Percentiles rank a stretch among this genome's conserved stretches.
Conservation (phyloP, 2,888 invertebrate genomes). For the Sarcophaga variegata region DNA sequence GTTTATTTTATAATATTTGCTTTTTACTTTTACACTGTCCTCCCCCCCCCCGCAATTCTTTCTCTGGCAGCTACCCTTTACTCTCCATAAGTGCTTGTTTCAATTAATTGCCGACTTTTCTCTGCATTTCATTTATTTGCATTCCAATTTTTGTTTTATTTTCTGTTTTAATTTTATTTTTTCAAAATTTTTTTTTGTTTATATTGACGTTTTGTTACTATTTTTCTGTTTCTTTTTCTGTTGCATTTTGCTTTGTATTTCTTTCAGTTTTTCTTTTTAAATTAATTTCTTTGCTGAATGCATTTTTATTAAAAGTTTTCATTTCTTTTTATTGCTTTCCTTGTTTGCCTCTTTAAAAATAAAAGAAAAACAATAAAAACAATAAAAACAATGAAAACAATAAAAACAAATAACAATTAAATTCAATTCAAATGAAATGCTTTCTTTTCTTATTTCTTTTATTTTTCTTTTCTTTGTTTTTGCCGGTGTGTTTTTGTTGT, state of each 20-base stretch:
- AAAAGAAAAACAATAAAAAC: background rate
- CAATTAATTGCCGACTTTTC: too few species aligned
- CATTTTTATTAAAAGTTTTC: constrained; percentile 35
- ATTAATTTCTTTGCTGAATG: constrained; percentile 62
- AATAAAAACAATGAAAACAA: background rate
- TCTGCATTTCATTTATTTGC: constrained; percentile 27
- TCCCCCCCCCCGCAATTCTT: too few species aligned
- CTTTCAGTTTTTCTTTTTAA: constrained; percentile 41
- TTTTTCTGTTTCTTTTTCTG: constrained; percentile 8
- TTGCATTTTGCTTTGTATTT: constrained; percentile 24
- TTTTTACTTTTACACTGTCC: too few species aligned
- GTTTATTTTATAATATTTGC: too few species aligned
- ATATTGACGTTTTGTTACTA: constrained; percentile 8
- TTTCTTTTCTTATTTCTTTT: constrained; percentile 60
- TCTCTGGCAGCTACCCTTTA: too few species aligned
- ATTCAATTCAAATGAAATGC: constrained; percentile 36
- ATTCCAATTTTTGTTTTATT: background rate
- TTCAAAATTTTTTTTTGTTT: background rate
- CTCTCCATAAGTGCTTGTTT: too few species aligned
- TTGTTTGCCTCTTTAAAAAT: background rate
- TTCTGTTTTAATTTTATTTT: background rate
- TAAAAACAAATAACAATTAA: background rate
- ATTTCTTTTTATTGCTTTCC: constrained; percentile 25
- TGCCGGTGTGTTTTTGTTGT: constrained; percentile 20
- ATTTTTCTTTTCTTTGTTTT: constrained; percentile 37